Evolutionary conservation across 2,113 vertebrate species (phyloP).

Genomic region (Martes martes): DNA sequence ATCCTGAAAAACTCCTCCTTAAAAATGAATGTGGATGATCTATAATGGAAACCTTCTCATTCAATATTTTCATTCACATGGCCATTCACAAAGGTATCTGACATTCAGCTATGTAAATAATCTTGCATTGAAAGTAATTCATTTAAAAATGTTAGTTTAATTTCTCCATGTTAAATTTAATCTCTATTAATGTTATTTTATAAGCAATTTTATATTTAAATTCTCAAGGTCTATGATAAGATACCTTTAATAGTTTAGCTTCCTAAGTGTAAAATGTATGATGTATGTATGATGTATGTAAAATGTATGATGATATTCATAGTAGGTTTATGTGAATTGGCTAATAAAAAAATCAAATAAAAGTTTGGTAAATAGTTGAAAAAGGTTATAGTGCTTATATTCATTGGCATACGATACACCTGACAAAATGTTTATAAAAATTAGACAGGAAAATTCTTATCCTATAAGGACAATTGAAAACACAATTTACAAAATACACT

Average conservation of each 20-base stretch:
- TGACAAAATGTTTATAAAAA: background rate
- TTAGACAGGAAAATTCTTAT: background rate
- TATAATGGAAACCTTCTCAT: background rate
- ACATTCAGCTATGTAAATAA: background rate
- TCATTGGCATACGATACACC: background rate
- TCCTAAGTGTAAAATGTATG: background rate
- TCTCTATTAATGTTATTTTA: background rate
- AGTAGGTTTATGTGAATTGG: background rate
- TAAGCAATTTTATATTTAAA: background rate
- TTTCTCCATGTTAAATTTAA: background rate
- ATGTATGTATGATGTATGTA: too few species aligned
- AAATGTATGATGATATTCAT: background rate
- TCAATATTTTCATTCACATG: background rate
- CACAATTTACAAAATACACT: background rate
- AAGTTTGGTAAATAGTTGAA: background rate
- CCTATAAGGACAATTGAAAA: background rate
- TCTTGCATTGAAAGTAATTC: background rate
- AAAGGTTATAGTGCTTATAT: background rate
- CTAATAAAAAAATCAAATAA: background rate
- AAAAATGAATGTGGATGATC: background rate
- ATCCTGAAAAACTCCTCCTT: background rate
- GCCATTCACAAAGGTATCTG: background rate
- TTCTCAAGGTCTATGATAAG: background rate
- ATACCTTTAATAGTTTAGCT: background rate
- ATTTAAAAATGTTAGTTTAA: background rate